These are phyloP conservation scores for Leucozona laternaria DNA, from an alignment of 2,888 invertebrate species.

Conservation along the genomic window DNA sequence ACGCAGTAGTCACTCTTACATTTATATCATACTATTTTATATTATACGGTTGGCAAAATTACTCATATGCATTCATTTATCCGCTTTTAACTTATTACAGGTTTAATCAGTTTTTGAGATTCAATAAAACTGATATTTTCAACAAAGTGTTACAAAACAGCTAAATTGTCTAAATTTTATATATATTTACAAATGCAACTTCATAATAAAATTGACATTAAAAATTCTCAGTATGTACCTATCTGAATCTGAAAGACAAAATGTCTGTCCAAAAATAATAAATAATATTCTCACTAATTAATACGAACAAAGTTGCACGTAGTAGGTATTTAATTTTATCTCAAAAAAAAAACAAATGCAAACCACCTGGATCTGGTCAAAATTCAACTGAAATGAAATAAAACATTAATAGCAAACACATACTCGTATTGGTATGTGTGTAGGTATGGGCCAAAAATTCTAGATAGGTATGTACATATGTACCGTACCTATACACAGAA, in stretches of 20 bases:
- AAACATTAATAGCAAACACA: too few relatives aligned
- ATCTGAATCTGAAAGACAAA: neutral
- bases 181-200: neutral
- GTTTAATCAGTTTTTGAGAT: neutral
- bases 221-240: neutral
- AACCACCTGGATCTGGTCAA: constrained; percentile 55
- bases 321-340: constrained; percentile 1
- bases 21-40: too few relatives aligned
- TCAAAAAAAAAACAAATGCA: neutral
- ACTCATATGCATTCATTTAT: too few relatives aligned
- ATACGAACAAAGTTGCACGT: constrained; percentile 27
- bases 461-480: neutral
- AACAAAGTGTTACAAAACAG: neutral
- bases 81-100: too few relatives aligned
- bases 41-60: too few relatives aligned
- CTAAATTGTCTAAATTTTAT: neutral
- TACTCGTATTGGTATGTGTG: too few relatives aligned
- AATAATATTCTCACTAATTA: constrained; percentile 33
- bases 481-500: neutral
- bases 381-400: constrained; percentile 20
- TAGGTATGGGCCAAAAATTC: too few relatives aligned
- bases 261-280: neutral
- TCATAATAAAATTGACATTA: constrained; percentile 7
- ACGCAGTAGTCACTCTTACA: too few relatives aligned
- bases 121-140: neutral